Evolutionary conservation across 2,113 vertebrate genomes (phyloP).

Genomic region (Telmatochromis brachygnathus): DNA sequence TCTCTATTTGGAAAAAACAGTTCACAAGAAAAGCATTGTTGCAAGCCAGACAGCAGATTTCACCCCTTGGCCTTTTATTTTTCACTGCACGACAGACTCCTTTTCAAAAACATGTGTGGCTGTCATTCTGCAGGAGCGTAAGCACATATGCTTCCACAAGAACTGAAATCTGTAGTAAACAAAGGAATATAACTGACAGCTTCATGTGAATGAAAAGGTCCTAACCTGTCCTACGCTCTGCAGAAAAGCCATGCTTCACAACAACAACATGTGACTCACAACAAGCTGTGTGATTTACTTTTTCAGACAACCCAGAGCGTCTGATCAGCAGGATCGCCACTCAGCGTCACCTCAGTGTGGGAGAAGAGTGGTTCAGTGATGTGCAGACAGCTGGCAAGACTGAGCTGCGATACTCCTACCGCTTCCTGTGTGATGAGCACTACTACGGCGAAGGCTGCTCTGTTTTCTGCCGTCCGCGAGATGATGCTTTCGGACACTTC

Average conservation of each 20-base stretch:
- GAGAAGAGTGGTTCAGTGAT: conserved; percentile 95
- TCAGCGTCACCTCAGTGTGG: conserved; percentile 90
- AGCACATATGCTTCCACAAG: neutral
- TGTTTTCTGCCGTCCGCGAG: conserved; percentile 91
- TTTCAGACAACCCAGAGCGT: conserved; percentile 85
- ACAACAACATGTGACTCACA: neutral
- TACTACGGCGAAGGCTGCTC: conserved; percentile 98
- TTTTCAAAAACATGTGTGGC: neutral
- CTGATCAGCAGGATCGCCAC: conserved; percentile 93
- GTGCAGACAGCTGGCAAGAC: conserved; percentile 84
- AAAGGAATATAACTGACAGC: neutral
- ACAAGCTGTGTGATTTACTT: neutral
- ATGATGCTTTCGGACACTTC: conserved; percentile 96
- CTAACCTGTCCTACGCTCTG: neutral
- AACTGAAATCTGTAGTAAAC: neutral
- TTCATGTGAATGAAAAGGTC: neutral
- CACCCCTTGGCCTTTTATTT: neutral
- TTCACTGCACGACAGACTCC: neutral
- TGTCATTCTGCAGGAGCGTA: neutral
- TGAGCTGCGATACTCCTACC: conserved; percentile 94
- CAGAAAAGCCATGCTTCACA: neutral
- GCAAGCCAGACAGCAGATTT: neutral
- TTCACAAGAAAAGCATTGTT: neutral
- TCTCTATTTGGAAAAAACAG: neutral
- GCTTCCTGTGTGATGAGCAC: conserved; percentile 92